These are phyloP conservation scores for Trachelipus rathkii DNA, from an alignment of 1,140 invertebrate genomes.

Conservation along the genomic window DNA sequence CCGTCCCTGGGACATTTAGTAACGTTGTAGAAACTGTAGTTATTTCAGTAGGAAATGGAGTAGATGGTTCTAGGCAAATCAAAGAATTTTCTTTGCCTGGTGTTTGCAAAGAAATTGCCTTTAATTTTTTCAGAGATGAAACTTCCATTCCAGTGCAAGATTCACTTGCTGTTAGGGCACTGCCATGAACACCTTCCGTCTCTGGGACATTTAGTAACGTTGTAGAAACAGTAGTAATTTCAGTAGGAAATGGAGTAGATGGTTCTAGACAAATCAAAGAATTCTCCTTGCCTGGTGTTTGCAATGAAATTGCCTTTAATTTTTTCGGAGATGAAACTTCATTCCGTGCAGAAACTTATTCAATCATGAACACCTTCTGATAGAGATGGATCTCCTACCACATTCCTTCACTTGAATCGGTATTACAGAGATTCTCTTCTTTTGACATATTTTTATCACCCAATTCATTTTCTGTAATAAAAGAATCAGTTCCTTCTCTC, in stretches of 20 bases:
- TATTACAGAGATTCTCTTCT: too few species aligned
- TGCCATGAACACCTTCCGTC: neutral
- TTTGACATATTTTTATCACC: too few species aligned
- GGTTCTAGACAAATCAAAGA: neutral
- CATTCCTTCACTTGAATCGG: too few species aligned
- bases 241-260: neutral
- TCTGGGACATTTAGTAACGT: neutral
- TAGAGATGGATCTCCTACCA: too few species aligned
- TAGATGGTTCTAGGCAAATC: neutral
- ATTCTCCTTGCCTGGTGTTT: neutral
- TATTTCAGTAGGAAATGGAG: neutral
- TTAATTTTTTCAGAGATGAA: too few species aligned
- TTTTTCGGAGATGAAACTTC: too few species aligned
- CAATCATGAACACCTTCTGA: too few species aligned
- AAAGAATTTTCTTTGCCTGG: neutral
- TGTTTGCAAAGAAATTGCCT: neutral
- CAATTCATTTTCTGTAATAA: too few species aligned
- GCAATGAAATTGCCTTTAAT: neutral
- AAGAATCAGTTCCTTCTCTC: too few species aligned
- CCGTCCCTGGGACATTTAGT: neutral
- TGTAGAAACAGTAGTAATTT: neutral
- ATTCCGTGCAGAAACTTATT: too few species aligned
- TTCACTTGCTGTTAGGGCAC: too few species aligned
- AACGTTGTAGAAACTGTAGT: neutral
- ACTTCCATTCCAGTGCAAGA: too few species aligned